Conservation (phyloP, 2,797 vertebrate species). For the Tokudaia tokunoshimensis region DNA sequence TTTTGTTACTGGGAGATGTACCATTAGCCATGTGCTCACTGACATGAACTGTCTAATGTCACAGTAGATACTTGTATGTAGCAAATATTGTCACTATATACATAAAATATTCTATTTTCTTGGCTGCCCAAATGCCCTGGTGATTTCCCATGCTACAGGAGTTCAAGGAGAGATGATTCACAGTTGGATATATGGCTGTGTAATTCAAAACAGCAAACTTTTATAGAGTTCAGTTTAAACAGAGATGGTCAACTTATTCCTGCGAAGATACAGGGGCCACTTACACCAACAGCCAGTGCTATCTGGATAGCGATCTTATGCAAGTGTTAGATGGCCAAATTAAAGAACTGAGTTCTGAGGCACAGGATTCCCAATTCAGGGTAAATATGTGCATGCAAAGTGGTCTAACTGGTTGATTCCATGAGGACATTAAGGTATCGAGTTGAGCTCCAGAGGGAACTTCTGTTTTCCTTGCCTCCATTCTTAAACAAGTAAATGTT, state of each 20-base stretch:
- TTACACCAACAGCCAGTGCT: neutral
- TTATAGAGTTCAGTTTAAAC: slow-evolving; percentile 61
- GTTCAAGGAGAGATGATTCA: slow-evolving; percentile 59
- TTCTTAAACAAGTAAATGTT: slow-evolving; percentile 30
- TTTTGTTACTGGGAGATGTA: slow-evolving; percentile 32
- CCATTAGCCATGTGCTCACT: neutral
- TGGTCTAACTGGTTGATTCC: slow-evolving; percentile 1
- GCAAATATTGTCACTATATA: slow-evolving; percentile 67
- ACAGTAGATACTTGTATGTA: slow-evolving; percentile 61
- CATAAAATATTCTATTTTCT: slow-evolving; percentile 71
- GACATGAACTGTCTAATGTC: neutral
- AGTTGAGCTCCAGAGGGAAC: slow-evolving; percentile 30
- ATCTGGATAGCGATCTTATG: neutral
- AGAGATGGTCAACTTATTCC: slow-evolving; percentile 49
- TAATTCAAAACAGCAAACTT: slow-evolving; percentile 72
- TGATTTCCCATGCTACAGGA: slow-evolving; percentile 70
- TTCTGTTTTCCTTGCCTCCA: neutral
- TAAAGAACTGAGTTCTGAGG: slow-evolving; percentile 16
- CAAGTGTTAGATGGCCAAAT: neutral
- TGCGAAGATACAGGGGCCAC: neutral
- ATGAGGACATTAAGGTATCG: slow-evolving; percentile 12
- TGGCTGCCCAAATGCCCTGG: slow-evolving; percentile 63
- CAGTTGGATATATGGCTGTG: slow-evolving; percentile 38
- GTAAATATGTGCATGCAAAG: slow-evolving; percentile 1
- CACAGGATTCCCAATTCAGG: neutral